Percentiles rank a stretch among this genome's conserved stretches.
These are phyloP conservation scores for Zaprionus nigranus DNA, from an alignment of 1,140 invertebrate genomes.

Conservation along the genomic window DNA sequence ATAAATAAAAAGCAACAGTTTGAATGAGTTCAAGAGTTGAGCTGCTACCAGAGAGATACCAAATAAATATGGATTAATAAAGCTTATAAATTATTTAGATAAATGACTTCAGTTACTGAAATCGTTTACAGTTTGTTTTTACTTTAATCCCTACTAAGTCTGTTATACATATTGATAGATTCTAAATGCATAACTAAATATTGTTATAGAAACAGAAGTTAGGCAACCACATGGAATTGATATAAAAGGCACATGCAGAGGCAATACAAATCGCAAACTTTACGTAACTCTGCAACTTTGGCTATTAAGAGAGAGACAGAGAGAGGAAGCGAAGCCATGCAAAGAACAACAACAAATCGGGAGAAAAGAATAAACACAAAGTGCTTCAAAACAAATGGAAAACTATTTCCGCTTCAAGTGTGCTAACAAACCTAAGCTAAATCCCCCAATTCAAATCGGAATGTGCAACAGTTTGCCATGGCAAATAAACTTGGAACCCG, in stretches of 20 bases:
- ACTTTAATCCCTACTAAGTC: not conserved
- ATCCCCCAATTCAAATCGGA: slow-evolving; percentile 8
- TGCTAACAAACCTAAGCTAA: slow-evolving; percentile 8
- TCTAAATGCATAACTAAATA: not conserved
- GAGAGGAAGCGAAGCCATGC: slow-evolving; percentile 35
- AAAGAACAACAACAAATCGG: slow-evolving; percentile 29
- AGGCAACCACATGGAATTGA: not conserved
- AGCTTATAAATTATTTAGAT: not conserved
- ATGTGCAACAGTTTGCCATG: slow-evolving; percentile 37
- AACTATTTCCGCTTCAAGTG: slow-evolving; percentile 24
- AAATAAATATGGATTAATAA: not conserved
- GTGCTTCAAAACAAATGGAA: slow-evolving; percentile 7
- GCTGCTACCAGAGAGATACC: not conserved
- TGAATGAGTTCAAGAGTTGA: slow-evolving; percentile 1
- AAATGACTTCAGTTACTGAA: not conserved
- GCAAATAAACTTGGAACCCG: not conserved
- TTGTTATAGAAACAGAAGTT: not conserved
- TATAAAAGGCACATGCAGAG: not conserved
- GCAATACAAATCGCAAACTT: slow-evolving; percentile 11
- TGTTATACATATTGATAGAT: not conserved
- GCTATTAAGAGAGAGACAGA: not conserved
- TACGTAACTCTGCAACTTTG: not conserved
- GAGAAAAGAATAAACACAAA: slow-evolving; percentile 6
- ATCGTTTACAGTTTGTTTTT: not conserved
- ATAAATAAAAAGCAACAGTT: slow-evolving; percentile 1